Conservation (phyloP, 2,888 invertebrate genomes). For the Torymus aiolomorphi region DNA sequence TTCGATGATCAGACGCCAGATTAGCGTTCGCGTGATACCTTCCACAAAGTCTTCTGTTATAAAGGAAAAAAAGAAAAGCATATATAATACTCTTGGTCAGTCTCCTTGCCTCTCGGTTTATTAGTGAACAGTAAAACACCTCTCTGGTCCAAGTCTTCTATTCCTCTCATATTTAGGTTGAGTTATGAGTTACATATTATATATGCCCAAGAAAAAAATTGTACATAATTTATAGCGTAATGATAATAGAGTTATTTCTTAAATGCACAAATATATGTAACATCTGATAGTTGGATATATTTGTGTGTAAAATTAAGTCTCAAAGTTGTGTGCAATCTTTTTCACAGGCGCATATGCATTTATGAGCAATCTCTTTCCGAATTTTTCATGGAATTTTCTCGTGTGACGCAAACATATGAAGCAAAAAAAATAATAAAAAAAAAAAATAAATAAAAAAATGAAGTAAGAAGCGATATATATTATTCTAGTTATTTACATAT, state of each 20-base stretch:
- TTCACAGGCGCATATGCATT: constrained; percentile 39
- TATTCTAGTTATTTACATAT: constrained; percentile 48
- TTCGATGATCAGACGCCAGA: constrained; percentile 46
- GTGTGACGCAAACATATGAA: constrained; percentile 23
- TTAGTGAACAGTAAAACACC: constrained; percentile 76
- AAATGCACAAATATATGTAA: constrained; percentile 12
- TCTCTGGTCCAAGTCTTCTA: constrained; percentile 76
- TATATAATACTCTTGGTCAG: constrained; percentile 66
- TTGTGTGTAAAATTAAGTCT: constrained; percentile 3
- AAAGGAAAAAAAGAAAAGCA: constrained; percentile 42
- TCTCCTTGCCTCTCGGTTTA: constrained; percentile 77
- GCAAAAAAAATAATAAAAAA: no score
- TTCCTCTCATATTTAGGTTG: constrained; percentile 74
- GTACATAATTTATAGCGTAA: constrained; percentile 6
- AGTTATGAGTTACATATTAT: constrained; percentile 70
- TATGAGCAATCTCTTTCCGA: constrained; percentile 53
- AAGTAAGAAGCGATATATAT: constrained; percentile 28
- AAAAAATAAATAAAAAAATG: neutral
- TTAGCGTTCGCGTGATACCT: constrained; percentile 61
- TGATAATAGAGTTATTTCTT: neutral
- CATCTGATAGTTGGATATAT: neutral
- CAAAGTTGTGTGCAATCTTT: constrained; percentile 51
- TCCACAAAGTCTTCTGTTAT: constrained; percentile 69
- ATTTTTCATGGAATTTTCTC: constrained; percentile 47
- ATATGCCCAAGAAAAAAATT: constrained; percentile 30